Evolutionary conservation across 2,797 vertebrate genomes (phyloP).

Genomic region (Cirrhinus molitorella): DNA sequence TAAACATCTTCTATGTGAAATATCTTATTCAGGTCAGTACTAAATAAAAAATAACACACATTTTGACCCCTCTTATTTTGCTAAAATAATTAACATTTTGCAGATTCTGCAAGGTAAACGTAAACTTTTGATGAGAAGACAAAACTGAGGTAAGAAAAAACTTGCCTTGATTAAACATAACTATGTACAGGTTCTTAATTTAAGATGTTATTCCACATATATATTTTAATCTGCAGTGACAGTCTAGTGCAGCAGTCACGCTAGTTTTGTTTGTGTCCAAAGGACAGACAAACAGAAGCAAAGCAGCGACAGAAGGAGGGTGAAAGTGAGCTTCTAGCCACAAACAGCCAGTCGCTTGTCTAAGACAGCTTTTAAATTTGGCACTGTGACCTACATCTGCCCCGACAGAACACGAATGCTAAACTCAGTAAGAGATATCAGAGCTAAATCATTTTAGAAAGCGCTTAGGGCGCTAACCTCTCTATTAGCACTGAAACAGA

Average conservation of each 20-base stretch:
- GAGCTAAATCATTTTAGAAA: slow-evolving; percentile 41
- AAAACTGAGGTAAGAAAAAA: background rate
- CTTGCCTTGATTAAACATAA: background rate
- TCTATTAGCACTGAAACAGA: slow-evolving; percentile 21
- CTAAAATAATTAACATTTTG: too few species aligned
- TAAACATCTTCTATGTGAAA: too few species aligned
- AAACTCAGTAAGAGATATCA: slow-evolving; percentile 37
- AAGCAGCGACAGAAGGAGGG: background rate
- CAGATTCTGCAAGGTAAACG: too few species aligned
- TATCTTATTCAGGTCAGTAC: too few species aligned
- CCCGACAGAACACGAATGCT: slow-evolving; percentile 26
- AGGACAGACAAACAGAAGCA: background rate
- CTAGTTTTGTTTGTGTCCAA: background rate
- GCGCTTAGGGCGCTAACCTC: slow-evolving; percentile 25
- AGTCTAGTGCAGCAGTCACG: slow-evolving; percentile 30
- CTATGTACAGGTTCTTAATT: background rate
- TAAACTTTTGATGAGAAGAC: too few species aligned
- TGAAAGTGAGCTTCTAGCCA: slow-evolving; percentile 21
- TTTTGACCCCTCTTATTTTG: too few species aligned
- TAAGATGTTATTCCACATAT: background rate
- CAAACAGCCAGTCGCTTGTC: background rate
- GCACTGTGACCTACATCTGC: slow-evolving; percentile 42
- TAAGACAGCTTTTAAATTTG: slow-evolving; percentile 26
- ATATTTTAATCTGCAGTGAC: slow-evolving; percentile 60
- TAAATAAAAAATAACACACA: too few species aligned